Conservation (phyloP, 30 jellyfish, hydroid and myxozoan genomes). For the Nemopilema nomurai region DNA sequence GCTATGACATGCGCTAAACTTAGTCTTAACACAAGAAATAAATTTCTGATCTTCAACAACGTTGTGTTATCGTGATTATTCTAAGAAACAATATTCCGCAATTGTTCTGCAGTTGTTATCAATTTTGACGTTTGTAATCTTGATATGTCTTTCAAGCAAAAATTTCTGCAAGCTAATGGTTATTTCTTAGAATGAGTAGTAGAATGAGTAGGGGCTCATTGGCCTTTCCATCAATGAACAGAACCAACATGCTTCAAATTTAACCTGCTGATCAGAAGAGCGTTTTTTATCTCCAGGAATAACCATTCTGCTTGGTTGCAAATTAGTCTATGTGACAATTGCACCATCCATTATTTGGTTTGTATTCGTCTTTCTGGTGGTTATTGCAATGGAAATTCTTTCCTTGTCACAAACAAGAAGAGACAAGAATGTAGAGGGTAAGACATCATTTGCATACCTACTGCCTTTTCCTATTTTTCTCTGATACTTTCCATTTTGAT, state of each 20-base stretch:
- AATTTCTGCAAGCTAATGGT: too few relatives aligned
- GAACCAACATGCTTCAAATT: neutral
- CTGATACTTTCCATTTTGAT: neutral
- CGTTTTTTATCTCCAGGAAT: neutral
- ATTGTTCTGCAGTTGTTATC: too few relatives aligned
- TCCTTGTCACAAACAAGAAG: neutral
- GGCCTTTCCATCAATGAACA: too few relatives aligned
- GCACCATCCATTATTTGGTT: slow-evolving; percentile 5
- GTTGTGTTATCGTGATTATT: too few relatives aligned
- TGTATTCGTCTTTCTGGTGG: slow-evolving; percentile 4
- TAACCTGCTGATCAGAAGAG: neutral
- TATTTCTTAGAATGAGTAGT: too few relatives aligned
- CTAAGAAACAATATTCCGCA: too few relatives aligned
- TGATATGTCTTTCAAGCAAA: too few relatives aligned
- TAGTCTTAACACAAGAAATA: too few relatives aligned
- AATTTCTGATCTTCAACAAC: too few relatives aligned
- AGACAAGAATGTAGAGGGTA: neutral
- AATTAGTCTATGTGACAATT: neutral
- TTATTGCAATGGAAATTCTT: neutral
- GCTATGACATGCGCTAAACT: too few relatives aligned
- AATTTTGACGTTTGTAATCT: too few relatives aligned
- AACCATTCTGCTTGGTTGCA: slow-evolving; percentile 3
- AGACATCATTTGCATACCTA: neutral
- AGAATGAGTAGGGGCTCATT: too few relatives aligned
- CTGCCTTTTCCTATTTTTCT: neutral